Conservation (phyloP, 1,140 invertebrate species). For the Heliconius melpomene region DNA sequence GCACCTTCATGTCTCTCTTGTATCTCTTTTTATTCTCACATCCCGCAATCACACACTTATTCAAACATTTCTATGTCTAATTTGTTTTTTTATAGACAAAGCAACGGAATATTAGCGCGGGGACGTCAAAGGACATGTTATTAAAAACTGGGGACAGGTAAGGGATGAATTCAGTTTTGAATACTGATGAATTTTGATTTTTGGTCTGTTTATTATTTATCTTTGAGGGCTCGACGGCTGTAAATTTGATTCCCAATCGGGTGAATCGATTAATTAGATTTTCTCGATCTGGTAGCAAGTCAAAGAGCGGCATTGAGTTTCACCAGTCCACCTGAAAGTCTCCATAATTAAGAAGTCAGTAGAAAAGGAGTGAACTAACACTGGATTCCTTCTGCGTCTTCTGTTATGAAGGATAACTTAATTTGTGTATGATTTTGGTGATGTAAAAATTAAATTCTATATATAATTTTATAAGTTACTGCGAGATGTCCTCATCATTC, state of each 20-base stretch:
- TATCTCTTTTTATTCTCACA: slow-evolving; percentile 46
- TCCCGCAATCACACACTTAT: slow-evolving; percentile 73
- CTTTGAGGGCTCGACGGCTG: background rate
- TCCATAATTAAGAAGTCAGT: no score
- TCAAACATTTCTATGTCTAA: slow-evolving; percentile 63
- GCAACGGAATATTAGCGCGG: slow-evolving; percentile 53
- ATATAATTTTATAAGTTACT: background rate
- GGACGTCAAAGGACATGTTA: slow-evolving; percentile 50
- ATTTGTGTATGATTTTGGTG: no score
- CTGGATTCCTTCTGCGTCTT: background rate
- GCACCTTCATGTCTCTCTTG: slow-evolving; percentile 39
- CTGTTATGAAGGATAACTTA: background rate
- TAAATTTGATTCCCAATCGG: no score
- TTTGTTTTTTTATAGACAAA: slow-evolving; percentile 59
- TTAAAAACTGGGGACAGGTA: slow-evolving; percentile 44
- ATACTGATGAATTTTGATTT: background rate
- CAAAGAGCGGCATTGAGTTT: no score
- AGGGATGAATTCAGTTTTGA: background rate
- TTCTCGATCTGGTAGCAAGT: no score
- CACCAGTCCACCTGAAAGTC: no score
- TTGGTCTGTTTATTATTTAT: background rate
- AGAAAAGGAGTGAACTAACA: no score
- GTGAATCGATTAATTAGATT: no score
- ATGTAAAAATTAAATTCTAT: background rate
- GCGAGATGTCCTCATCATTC: background rate